phyloP scores from a whole-genome alignment of 2,888 invertebrate species.

The Dioctria linearis region DNA sequence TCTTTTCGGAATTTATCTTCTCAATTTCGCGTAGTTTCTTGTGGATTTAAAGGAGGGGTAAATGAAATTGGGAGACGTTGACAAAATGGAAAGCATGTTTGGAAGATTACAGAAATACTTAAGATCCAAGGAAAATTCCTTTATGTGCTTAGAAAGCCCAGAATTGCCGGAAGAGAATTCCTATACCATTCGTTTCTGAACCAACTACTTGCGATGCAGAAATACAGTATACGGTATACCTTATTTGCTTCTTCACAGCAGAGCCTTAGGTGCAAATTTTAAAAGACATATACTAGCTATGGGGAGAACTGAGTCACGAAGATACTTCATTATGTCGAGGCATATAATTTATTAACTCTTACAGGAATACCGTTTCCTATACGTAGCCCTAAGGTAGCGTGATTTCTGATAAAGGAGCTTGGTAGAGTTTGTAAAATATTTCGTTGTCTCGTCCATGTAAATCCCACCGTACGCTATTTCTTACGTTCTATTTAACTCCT shows the following conservation, averaged over 20 bases:
- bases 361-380: neutral
- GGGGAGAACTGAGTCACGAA: conserved; percentile 1
- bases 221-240: neutral
- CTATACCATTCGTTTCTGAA: neutral
- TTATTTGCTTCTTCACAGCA: neutral
- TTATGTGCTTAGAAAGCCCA: conserved; percentile 2
- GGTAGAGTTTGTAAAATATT: neutral
- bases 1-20: conserved; percentile 3
- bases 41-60: neutral
- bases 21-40: neutral
- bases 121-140: neutral
- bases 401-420: conserved; percentile 3
- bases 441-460: neutral
- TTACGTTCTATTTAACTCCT: neutral
- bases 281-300: neutral
- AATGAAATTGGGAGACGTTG: neutral
- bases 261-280: neutral
- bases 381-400: neutral
- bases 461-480: neutral
- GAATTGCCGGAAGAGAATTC: neutral
- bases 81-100: neutral
- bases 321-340: conserved; percentile 19
- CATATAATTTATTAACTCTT: conserved; percentile 21
- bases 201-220: neutral
- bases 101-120: neutral